These are phyloP conservation scores for Phaenicophaeus curvirostris DNA, from an alignment of 2,797 vertebrate genomes.

Conservation along the genomic window DNA sequence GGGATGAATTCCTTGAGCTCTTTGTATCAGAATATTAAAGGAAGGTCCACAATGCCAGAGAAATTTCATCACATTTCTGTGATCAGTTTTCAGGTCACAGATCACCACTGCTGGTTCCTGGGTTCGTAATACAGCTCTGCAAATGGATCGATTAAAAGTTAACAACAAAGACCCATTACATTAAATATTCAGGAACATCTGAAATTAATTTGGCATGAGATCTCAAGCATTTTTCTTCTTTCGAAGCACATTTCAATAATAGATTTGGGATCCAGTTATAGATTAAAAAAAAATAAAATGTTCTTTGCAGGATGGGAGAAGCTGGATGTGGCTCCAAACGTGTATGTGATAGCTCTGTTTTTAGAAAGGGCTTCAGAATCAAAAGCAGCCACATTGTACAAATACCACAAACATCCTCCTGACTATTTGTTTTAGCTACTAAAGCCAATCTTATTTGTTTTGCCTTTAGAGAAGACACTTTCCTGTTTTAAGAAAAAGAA, in stretches of 20 bases:
- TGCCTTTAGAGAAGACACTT: constrained; percentile 1
- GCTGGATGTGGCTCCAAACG: constrained; percentile 44
- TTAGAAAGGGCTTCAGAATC: constrained; percentile 34
- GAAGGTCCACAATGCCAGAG: constrained; percentile 50
- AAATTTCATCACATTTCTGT: constrained; percentile 45
- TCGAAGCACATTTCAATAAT: neutral
- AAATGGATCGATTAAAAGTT: constrained; percentile 34
- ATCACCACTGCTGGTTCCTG: constrained; percentile 44
- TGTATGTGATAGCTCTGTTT: neutral
- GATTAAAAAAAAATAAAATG: neutral
- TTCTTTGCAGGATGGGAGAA: constrained; percentile 57
- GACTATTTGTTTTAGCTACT: neutral
- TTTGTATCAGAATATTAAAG: neutral
- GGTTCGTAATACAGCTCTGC: constrained; percentile 39
- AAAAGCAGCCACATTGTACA: constrained; percentile 27
- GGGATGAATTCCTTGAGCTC: neutral
- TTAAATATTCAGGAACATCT: constrained; percentile 44
- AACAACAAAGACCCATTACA: constrained; percentile 32
- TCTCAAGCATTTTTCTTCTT: neutral
- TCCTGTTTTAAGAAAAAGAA: neutral
- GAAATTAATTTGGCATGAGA: constrained; percentile 67
- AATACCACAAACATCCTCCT: constrained; percentile 47
- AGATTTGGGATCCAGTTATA: constrained; percentile 18
- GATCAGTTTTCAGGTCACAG: constrained; percentile 59
- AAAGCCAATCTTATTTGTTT: neutral